Base-by-base conservation (phyloP, 2,797 vertebrate species). In the Acanthis flammea region DNA sequence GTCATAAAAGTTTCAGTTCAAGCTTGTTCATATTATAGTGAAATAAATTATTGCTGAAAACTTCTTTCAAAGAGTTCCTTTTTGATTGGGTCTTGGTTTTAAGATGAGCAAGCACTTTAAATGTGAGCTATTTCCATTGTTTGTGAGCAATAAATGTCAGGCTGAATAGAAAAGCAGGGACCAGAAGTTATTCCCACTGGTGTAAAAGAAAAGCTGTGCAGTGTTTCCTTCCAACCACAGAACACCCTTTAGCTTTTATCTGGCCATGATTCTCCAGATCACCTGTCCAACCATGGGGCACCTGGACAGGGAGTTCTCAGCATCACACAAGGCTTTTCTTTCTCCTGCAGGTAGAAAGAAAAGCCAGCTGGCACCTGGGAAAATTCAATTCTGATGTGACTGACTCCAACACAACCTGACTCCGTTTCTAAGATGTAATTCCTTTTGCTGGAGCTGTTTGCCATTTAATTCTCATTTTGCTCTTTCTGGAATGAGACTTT, bases 41-140 rank as follows among this genome's bases (percentile, higher is more conserved):
- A 94, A 94, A 84, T 95, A 95, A 96, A 97, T 96, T 92, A 93
- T 94, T 96, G 92, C 92, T 96, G 96, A 95, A 92, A 97, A 95
- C 79, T 77, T 63, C 87, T 94, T 97, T 97, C 86, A 93, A 75
- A 94, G 70, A 91, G 72, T 90, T 81, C 58, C 19, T 67, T 81
- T 90, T 75, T 92, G 92, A 83, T 76, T 88, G 79, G 55, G 78
- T 54, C 55, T 95, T 65, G 76, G 45, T 44, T 96, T 92, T 88
- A 92, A 96, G 93, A 88, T 91, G 86, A 92, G 83, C 78, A 91
- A 94, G 78, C 8, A 0, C 61, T 95, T 90, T 67, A 95, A 92
- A 90, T 86, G 84, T 75, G 82, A 92, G 86, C 84, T 80, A 37
- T 85, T 90, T 70, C 86, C 74, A 93, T 82, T 90, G 66, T 91